These are phyloP conservation scores for Lycaon pictus DNA, from an alignment of 2,113 vertebrate genomes.

Conservation along the genomic window DNA sequence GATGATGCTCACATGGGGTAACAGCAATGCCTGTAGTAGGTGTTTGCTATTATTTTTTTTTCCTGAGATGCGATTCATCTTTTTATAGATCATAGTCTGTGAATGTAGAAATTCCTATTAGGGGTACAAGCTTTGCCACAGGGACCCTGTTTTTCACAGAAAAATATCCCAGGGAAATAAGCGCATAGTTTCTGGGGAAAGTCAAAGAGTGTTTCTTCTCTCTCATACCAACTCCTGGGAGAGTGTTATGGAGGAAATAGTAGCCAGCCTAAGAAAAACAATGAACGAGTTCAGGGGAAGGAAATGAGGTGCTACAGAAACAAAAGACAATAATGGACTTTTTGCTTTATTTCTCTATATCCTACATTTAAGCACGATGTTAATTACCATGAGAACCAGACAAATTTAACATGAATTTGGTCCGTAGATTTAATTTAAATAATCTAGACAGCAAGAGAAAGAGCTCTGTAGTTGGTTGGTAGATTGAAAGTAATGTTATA, in stretches of 20 bases:
- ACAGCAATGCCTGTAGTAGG: neutral
- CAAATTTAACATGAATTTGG: neutral
- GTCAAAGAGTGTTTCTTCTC: neutral
- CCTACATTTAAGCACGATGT: neutral
- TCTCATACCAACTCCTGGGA: neutral
- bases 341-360: neutral
- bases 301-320: neutral
- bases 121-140: neutral
- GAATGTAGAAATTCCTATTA: neutral
- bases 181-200: neutral
- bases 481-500: neutral
- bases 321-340: neutral
- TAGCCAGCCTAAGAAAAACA: neutral
- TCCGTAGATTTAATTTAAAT: neutral
- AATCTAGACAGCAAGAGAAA: conserved; percentile 19
- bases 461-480: neutral
- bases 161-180: neutral
- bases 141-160: neutral
- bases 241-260: neutral
- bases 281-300: neutral
- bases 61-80: neutral
- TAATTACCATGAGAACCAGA: neutral
- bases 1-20: accelerated
- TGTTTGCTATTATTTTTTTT: neutral
- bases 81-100: neutral